Conservation (phyloP, 1,140 invertebrate genomes). For the Microplitis mediator region DNA sequence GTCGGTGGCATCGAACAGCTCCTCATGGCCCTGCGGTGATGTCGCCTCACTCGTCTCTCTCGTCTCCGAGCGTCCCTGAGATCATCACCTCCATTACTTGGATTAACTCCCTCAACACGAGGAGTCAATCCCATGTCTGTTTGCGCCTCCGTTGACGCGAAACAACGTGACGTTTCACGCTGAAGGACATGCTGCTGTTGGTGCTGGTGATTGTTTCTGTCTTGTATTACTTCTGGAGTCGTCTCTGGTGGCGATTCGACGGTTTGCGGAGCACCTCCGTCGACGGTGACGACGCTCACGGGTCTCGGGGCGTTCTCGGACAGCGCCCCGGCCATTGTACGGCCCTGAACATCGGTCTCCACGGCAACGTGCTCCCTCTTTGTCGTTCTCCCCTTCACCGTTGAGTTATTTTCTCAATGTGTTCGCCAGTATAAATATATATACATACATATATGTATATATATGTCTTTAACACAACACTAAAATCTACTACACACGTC, state of each 20-base stretch:
- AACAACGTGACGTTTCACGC: slow-evolving; percentile 39
- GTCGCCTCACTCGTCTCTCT: slow-evolving; percentile 51
- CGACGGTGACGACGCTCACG: slow-evolving; percentile 55
- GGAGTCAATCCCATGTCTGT: slow-evolving; percentile 43
- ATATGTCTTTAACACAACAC: neutral
- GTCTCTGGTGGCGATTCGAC: slow-evolving; percentile 4
- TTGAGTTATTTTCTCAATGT: neutral
- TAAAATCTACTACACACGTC: slow-evolving; percentile 5
- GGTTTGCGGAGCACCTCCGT: slow-evolving; percentile 33
- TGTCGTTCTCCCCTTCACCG: slow-evolving; percentile 10
- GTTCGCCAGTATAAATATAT: neutral
- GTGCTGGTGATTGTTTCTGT: slow-evolving; percentile 11
- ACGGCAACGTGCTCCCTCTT: slow-evolving; percentile 32
- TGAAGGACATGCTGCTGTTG: neutral
- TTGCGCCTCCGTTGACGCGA: slow-evolving; percentile 57
- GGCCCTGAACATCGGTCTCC: slow-evolving; percentile 52
- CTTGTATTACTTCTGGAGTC: slow-evolving; percentile 7
- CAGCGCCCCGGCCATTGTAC: slow-evolving; percentile 57
- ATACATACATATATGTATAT: neutral
- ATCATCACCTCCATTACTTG: slow-evolving; percentile 35
- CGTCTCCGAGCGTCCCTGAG: slow-evolving; percentile 49
- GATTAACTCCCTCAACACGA: slow-evolving; percentile 6
- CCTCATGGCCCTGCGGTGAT: slow-evolving; percentile 48
- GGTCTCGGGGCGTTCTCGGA: slow-evolving; percentile 58
- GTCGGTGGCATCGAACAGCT: slow-evolving; percentile 53